Evolutionary conservation across 1,140 invertebrate species (phyloP), one percentile per base, ranked within the genome.

Genomic region (Oppia nitens): DNA sequence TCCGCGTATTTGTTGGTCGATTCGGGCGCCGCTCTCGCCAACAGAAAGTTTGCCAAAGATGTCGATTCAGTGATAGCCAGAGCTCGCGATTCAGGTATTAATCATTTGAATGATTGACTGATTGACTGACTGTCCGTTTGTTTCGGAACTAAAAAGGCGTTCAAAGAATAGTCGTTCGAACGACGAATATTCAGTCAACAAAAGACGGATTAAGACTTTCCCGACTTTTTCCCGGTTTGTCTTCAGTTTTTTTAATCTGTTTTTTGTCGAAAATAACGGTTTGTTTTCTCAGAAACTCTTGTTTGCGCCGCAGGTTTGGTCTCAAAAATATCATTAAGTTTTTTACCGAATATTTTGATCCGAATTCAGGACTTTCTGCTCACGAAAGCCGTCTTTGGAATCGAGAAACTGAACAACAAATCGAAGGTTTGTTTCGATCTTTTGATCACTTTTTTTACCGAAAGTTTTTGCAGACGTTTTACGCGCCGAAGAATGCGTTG

Each of bases 331-430:
- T 23, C 2, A 14, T 54, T 54, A 47, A 32, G 49, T 49, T 32
- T 58, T 28, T 52, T 62, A 11, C 11, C 54, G 24, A 17, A 21
- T 67, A 62, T 50, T 3, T 28, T 61, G n/a, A 62, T 59, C 55
- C 23, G 52, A 2, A 25, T 21, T 20, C 62, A 85, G 84, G 88
- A 63, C 83, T 96, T 60, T 90, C 95, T 75, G 90, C 91, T 9
- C 89, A 94, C 72, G 91, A 95, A 75, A 89, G 91, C 1, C 94
- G 93, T 74, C 85, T 85, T 1, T 94, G 89, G 81, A 79, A 81
- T 57, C 84, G 89, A 53, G 82, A 85, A 65, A 78, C 66, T 11
- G 59, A 64, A 52, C 26, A 21, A 29, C 62, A 79, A 60, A 72
- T 81, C 14, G 72, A 78, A 67, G 56, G 56, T 57, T 47, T 14